phyloP scores from a whole-genome alignment of 2,113 vertebrate genomes.

The Sebastes schlegelii region DNA sequence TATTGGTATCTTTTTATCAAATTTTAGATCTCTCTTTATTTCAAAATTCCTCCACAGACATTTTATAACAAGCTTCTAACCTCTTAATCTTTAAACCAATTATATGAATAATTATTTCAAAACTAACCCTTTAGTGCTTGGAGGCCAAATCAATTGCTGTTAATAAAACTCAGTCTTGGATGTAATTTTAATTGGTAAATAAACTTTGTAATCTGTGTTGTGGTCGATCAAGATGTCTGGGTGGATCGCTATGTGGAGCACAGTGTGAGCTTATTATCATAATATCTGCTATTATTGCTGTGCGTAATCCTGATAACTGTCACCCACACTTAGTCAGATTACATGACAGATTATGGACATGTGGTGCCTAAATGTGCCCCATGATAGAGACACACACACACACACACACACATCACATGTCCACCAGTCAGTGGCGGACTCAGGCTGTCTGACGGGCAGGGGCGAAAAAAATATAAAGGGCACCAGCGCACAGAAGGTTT shows the following conservation, averaged over 20 bases:
- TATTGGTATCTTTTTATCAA: neutral
- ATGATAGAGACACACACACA: conserved; percentile 40
- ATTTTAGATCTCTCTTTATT: neutral
- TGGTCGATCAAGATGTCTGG: conserved; percentile 61
- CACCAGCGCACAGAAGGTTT: neutral
- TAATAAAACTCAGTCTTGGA: neutral
- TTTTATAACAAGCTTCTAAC: neutral
- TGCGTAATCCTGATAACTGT: conserved; percentile 86
- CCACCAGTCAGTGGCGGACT: conserved; percentile 1
- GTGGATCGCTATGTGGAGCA: conserved; percentile 75
- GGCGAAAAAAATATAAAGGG: neutral
- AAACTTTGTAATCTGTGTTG: conserved; percentile 42
- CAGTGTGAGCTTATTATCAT: conserved; percentile 80
- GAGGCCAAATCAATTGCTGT: neutral
- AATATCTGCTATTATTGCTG: conserved; percentile 87
- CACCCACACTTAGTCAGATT: conserved; percentile 85
- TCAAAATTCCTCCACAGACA: too few species aligned
- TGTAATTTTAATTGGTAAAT: conserved; percentile 18
- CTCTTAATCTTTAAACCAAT: neutral
- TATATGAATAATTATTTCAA: neutral
- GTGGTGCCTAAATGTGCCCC: conserved; percentile 76
- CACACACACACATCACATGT: conserved; percentile 36
- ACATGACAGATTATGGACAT: conserved; percentile 83
- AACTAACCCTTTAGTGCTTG: neutral
- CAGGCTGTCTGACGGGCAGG: neutral